Conservation (phyloP, 2,888 invertebrate species). For the Lepidochrysops patricia region DNA sequence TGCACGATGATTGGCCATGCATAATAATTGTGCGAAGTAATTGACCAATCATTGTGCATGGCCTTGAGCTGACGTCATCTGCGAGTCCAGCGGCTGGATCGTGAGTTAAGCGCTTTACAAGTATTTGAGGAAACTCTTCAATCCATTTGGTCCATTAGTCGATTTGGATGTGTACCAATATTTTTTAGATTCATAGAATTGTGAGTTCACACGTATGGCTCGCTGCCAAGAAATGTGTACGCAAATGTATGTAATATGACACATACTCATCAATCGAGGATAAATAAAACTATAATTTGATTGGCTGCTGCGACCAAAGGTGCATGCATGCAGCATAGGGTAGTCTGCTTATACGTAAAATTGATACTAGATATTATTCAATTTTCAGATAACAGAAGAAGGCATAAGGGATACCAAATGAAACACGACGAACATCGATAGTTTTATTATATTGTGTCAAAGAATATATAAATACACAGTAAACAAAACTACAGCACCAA, state of each 20-base stretch:
- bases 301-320: no score
- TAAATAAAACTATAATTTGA: no score
- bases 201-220: background rate
- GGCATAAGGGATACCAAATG: slow-evolving; percentile 60
- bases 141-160: background rate
- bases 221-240: background rate
- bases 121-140: background rate
- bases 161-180: background rate
- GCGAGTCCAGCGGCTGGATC: no score
- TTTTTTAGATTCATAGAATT: background rate
- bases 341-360: no score
- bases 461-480: slow-evolving; percentile 44
- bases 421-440: slow-evolving; percentile 56
- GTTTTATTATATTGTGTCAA: slow-evolving; percentile 59
- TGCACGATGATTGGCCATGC: no score
- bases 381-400: slow-evolving; percentile 63
- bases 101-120: no score
- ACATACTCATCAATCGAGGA: background rate
- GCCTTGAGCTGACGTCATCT: no score
- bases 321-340: no score
- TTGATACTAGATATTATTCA: no score
- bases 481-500: slow-evolving; percentile 73
- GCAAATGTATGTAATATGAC: background rate
- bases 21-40: no score
- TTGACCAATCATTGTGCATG: no score